phyloP scores from a whole-genome alignment of 1,140 invertebrate genomes.

The Drosophila aff. region DNA sequence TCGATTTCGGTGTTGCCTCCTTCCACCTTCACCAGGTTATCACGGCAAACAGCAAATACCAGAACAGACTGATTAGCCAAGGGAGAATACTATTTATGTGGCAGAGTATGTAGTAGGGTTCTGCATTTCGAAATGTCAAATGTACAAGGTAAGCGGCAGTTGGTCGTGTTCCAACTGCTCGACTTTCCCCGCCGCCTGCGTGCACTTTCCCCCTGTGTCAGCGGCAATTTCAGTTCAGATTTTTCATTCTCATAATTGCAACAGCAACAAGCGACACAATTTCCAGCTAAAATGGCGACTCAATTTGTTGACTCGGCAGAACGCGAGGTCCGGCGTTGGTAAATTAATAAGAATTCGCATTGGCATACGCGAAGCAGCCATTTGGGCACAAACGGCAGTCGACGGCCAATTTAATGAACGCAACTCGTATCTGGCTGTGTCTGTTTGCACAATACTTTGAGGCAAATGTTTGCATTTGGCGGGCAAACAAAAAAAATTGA shows the following conservation, averaged over 20 bases:
- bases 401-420: slow-evolving; percentile 57
- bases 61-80: slow-evolving; percentile 40
- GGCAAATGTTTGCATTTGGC: slow-evolving; percentile 72
- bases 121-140: slow-evolving; percentile 68
- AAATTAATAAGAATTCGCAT: slow-evolving; percentile 65
- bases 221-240: slow-evolving; percentile 20
- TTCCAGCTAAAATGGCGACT: slow-evolving; percentile 70
- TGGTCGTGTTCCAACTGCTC: slow-evolving; percentile 37
- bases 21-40: slow-evolving; percentile 20
- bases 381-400: slow-evolving; percentile 29
- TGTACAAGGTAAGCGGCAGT: slow-evolving; percentile 48
- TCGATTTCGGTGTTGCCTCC: background rate
- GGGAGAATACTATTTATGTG: background rate
- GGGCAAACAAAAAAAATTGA: slow-evolving; percentile 49
- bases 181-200: slow-evolving; percentile 42
- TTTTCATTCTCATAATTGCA: slow-evolving; percentile 17
- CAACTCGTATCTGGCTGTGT: slow-evolving; percentile 40
- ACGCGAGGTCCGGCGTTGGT: slow-evolving; percentile 47
- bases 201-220: slow-evolving; percentile 34
- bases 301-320: slow-evolving; percentile 69
- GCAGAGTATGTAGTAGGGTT: background rate
- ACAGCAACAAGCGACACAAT: slow-evolving; percentile 61
- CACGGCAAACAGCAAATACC: slow-evolving; percentile 57
- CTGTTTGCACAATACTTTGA: slow-evolving; percentile 71
- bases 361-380: slow-evolving; percentile 32